Evolutionary conservation across 2,113 vertebrate genomes (phyloP).

Genomic region (Noturus placidus): DNA sequence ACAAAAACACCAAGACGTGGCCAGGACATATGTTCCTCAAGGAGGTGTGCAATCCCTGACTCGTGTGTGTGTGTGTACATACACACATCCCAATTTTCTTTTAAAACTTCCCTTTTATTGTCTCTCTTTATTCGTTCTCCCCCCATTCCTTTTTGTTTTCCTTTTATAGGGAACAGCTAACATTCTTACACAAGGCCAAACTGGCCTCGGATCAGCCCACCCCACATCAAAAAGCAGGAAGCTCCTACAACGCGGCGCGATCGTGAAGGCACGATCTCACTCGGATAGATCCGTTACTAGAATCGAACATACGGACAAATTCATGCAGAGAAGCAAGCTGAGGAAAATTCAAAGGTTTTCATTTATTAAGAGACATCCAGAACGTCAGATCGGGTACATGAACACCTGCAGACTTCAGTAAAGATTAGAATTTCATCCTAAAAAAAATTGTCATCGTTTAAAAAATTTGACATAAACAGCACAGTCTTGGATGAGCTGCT

Average conservation of each 20-base stretch:
- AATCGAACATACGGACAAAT: not conserved
- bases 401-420: conserved; percentile 76
- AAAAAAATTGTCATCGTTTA: conserved; percentile 68
- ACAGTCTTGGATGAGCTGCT: conserved; percentile 65
- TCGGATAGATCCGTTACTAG: not conserved
- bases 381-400: conserved; percentile 75
- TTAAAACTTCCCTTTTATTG: no score
- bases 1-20: not conserved
- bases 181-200: not conserved
- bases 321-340: conserved; percentile 56
- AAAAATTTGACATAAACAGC: conserved; percentile 72
- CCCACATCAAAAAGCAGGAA: not conserved
- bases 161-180: not conserved
- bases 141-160: not conserved
- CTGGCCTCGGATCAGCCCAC: not conserved
- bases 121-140: no score
- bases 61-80: no score
- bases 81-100: no score
- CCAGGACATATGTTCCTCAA: not conserved
- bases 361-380: conserved; percentile 83
- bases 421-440: conserved; percentile 70
- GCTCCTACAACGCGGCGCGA: not conserved
- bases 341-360: conserved; percentile 81
- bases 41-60: not conserved
- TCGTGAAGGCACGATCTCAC: not conserved